Evolutionary conservation across 1,140 invertebrate genomes (phyloP), one percentile per base, ranked within the genome.

Genomic region (Hydropsyche tenuis): DNA sequence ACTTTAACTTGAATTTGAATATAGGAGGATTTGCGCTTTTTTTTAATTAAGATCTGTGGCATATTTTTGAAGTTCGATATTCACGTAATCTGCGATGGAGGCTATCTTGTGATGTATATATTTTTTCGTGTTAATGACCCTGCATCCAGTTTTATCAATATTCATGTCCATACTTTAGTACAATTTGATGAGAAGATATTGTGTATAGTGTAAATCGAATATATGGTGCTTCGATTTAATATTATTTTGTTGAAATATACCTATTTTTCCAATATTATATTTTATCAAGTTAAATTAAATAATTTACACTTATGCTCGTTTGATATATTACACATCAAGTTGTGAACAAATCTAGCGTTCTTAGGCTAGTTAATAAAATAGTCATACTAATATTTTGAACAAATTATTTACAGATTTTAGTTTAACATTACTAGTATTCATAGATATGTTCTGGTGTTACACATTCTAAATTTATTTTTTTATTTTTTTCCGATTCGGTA

Each of bases 191-290:
- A 53, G 48, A 16, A 53, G 18, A 18, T 53, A 53, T 53, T 53
- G 48, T 60, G 56, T 60, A 60, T 20, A 60, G 56, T 60, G 56
- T 60, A 60, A 60, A 60, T 60, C 56, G 56, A 60, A 60, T 60
- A 60, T 60, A 60, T 60, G 56, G 56, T 60, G 56, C 56, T 60
- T 60, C 23, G 25, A 60, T 60, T 60, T 9, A 60, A 60, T 60
- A 60, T 60, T 60, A 25, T 60, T 23, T 60, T 60, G 56, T 53
- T 53, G 16, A 60, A 60, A 60, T 60, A 60, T 60, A 6, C 56
- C 56, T 60, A 60, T 60, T 60, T 60, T 60, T 60, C 23, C 56
- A 23, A 60, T 25, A 23, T 51, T 53, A 53, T 53, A 53, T 25
- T 60, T 60, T 60, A 60, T 23, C 20, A 25, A 60, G 22, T 60